phyloP scores from a whole-genome alignment of 2,113 vertebrate genomes.

The Psammodynastes pulverulentus region DNA sequence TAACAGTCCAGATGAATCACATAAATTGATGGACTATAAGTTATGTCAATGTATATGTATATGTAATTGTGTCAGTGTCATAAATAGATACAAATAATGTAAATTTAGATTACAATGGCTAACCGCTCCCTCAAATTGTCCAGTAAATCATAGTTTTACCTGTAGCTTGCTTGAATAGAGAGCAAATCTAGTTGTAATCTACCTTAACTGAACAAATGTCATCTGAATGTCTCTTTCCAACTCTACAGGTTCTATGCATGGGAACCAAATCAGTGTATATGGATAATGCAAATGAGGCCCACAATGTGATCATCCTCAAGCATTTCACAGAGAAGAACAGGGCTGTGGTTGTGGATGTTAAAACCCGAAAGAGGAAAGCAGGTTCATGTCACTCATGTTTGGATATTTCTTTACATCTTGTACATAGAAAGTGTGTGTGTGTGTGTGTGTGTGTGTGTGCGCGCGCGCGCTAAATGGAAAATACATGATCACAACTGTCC shows the following conservation, averaged over 20 bases:
- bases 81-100: background rate
- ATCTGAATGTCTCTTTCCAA: background rate
- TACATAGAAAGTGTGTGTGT: background rate
- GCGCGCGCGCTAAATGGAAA: background rate
- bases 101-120: background rate
- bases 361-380: constrained; percentile 93
- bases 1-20: background rate
- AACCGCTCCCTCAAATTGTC: background rate
- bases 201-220: background rate
- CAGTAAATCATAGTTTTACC: background rate
- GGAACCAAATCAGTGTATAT: constrained; percentile 91
- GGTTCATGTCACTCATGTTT: constrained; percentile 63
- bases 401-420: background rate
- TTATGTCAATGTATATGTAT: background rate
- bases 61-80: background rate
- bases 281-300: constrained; percentile 94
- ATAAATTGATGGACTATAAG: background rate
- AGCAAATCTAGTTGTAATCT: background rate
- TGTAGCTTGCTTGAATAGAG: background rate
- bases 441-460: background rate
- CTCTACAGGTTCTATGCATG: constrained; percentile 87
- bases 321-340: constrained; percentile 96
- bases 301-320: constrained; percentile 91
- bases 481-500: background rate
- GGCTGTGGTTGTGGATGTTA: constrained; percentile 92